Percentiles rank a stretch among this genome's conserved stretches.
phyloP scores from a whole-genome alignment of 2,888 invertebrate genomes.

The Arrhopalites spinosus region DNA sequence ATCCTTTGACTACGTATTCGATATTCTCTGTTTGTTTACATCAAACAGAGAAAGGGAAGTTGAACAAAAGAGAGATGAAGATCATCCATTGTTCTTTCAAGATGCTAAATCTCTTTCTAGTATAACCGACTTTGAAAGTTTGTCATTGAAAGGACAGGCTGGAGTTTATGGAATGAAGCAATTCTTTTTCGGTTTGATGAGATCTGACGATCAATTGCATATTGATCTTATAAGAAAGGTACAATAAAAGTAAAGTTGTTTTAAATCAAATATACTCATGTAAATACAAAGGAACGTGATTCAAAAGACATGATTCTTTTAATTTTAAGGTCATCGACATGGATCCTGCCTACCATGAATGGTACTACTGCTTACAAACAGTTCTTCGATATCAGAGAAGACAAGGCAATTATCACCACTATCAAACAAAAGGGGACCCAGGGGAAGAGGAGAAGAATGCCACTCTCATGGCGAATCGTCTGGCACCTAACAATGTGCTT shows the following conservation, averaged over 20 bases:
- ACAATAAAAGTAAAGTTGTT: neutral
- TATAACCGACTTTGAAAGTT: neutral
- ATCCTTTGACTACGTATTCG: neutral
- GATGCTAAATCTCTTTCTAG: neutral
- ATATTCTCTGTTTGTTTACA: neutral
- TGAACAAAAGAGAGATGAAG: neutral
- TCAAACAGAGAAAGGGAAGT: neutral
- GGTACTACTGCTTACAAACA: neutral
- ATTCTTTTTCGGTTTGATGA: neutral
- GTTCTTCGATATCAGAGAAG: neutral
- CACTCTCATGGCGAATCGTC: neutral
- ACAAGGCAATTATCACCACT: neutral
- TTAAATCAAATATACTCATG: neutral
- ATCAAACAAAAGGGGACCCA: neutral
- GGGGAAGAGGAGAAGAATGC: neutral
- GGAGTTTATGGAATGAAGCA: neutral
- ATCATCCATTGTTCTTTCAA: neutral
- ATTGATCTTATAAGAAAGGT: neutral
- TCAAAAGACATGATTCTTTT: neutral
- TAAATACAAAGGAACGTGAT: neutral
- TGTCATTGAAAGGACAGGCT: neutral
- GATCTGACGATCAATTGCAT: neutral
- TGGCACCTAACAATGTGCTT: constrained; percentile 5
- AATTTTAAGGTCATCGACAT: neutral
- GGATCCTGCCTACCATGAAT: constrained; percentile 15